Conservation (phyloP, 2,113 vertebrate species). For the Boleophthalmus pectinirostris region DNA sequence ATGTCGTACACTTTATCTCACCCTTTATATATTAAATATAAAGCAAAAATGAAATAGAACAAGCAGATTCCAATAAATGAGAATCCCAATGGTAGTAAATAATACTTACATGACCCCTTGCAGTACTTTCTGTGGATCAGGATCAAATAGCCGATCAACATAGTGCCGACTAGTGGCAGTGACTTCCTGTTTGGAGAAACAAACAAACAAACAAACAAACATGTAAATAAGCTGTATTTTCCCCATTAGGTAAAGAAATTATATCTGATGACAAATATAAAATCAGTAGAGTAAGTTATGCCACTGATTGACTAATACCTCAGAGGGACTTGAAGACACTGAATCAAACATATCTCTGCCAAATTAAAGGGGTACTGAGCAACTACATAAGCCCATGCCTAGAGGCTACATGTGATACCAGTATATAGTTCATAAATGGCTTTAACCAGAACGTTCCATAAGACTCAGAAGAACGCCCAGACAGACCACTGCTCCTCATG, state of each 20-base stretch:
- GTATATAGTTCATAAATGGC: constrained; percentile 42
- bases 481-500: background rate
- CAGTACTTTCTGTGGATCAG: constrained; percentile 97
- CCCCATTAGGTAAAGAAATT: background rate
- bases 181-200: constrained; percentile 86
- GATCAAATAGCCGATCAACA: constrained; percentile 97
- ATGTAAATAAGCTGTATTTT: background rate
- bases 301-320: background rate
- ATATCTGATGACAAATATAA: background rate
- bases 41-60: background rate
- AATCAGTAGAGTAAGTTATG: background rate
- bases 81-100: background rate
- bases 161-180: constrained; percentile 99
- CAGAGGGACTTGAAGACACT: background rate
- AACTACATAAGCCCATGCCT: constrained; percentile 6
- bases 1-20: background rate
- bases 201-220: constrained; percentile 24
- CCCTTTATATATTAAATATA: no score
- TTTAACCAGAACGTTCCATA: constrained; percentile 48
- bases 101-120: constrained; percentile 98
- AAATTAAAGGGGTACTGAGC: background rate
- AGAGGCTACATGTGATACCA: constrained; percentile 28
- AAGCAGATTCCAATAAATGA: background rate
- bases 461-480: constrained; percentile 6
- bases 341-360: background rate